phyloP scores from a whole-genome alignment of 2,797 vertebrate genomes.

The Remorina albescens region DNA sequence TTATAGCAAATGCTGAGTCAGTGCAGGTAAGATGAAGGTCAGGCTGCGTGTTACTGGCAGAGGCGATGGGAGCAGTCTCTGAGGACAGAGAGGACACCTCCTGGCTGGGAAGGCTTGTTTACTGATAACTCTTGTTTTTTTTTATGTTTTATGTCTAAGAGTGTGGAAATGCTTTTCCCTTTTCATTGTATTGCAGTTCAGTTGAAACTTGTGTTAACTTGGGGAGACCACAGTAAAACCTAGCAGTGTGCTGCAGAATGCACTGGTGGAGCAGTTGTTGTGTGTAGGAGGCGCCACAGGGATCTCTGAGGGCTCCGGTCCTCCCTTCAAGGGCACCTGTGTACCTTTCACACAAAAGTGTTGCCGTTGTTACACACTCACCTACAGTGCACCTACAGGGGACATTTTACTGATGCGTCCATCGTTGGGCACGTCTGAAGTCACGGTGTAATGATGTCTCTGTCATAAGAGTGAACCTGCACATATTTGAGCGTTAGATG shows the following conservation, averaged over 20 bases:
- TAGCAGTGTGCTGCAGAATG: constrained; percentile 58
- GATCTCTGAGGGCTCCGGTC: constrained; percentile 58
- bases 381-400: neutral
- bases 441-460: no score
- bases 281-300: constrained; percentile 48
- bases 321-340: neutral
- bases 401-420: neutral
- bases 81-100: constrained; percentile 49
- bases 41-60: constrained; percentile 47
- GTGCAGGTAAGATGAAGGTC: constrained; percentile 62
- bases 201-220: constrained; percentile 45
- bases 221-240: constrained; percentile 22
- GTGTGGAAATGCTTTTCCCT: constrained; percentile 36
- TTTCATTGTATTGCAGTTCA: constrained; percentile 36
- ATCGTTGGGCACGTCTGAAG: neutral
- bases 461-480: neutral
- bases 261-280: constrained; percentile 54
- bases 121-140: constrained; percentile 29
- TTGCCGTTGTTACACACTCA: no score
- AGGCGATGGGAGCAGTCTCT: constrained; percentile 42
- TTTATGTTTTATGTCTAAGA: no score
- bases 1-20: constrained; percentile 70
- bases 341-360: neutral
- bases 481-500: neutral
- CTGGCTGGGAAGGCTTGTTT: constrained; percentile 28